These are phyloP conservation scores for Eclectus roratus DNA, from an alignment of 2,113 vertebrate genomes.

Conservation along the genomic window DNA sequence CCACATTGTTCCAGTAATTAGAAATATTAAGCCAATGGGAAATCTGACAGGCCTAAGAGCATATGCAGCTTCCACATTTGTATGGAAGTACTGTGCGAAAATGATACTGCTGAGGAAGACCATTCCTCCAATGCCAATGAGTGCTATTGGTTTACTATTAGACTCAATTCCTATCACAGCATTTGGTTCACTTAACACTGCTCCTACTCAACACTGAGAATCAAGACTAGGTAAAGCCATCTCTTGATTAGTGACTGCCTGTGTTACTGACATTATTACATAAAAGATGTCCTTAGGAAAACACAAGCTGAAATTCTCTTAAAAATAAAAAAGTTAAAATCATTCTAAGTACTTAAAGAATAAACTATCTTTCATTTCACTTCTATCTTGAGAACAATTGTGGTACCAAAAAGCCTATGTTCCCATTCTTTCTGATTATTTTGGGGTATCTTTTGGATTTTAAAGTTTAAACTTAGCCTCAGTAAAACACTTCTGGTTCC, in stretches of 20 bases:
- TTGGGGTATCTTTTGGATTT: neutral
- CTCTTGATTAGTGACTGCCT: neutral
- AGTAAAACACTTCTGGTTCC: neutral
- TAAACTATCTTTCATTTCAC: neutral
- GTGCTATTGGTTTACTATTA: constrained; percentile 66
- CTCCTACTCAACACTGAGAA: neutral
- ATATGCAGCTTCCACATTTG: neutral
- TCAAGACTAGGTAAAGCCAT: neutral
- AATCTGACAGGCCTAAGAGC: constrained; percentile 58
- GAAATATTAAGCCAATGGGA: constrained; percentile 65
- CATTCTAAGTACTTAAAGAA: neutral
- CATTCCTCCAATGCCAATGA: constrained; percentile 50
- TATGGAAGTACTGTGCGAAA: constrained; percentile 36
- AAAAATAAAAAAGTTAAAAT: neutral
- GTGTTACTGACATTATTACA: neutral
- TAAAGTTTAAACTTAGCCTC: neutral
- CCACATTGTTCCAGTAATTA: constrained; percentile 65
- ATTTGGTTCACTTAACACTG: neutral
- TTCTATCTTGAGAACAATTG: neutral
- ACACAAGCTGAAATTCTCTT: neutral
- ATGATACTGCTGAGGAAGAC: constrained; percentile 18
- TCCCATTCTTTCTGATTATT: neutral
- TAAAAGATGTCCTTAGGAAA: neutral
- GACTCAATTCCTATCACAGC: neutral
- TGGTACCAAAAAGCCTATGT: neutral